Evolutionary conservation across 2,888 invertebrate genomes (phyloP).

Genomic region (Pandemis cinnamomeana): DNA sequence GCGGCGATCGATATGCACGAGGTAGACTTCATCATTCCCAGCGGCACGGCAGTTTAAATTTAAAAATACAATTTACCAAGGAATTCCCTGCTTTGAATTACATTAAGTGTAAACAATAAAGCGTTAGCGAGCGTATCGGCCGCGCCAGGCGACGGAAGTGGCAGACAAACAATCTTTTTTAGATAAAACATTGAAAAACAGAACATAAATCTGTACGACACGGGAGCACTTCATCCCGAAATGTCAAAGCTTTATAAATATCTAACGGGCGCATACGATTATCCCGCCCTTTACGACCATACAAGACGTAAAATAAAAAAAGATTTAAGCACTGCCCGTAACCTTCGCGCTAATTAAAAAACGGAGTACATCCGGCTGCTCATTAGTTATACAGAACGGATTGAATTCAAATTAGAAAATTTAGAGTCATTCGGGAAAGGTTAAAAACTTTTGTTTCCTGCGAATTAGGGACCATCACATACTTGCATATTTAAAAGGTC

Average conservation of each 20-base stretch:
- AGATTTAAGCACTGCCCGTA: conserved; percentile 60
- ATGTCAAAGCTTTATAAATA: conserved; percentile 66
- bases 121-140: conserved; percentile 80
- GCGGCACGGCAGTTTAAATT: conserved; percentile 68
- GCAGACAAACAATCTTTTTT: conserved; percentile 83
- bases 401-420: conserved; percentile 77
- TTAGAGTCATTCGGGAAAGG: conserved; percentile 67
- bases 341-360: conserved; percentile 81
- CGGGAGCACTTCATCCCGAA: conserved; percentile 71
- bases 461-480: conserved; percentile 59
- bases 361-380: conserved; percentile 70
- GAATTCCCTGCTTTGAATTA: conserved; percentile 84
- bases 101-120: conserved; percentile 84
- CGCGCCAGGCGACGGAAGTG: conserved; percentile 81
- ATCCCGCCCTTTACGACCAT: conserved; percentile 47
- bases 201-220: conserved; percentile 76
- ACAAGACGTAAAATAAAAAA: conserved; percentile 59
- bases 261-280: conserved; percentile 56
- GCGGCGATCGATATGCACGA: conserved; percentile 73
- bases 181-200: conserved; percentile 81
- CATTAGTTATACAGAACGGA: conserved; percentile 66
- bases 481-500: conserved; percentile 47
- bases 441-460: conserved; percentile 71
- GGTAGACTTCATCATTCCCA: conserved; percentile 63
- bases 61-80: conserved; percentile 81